Base-by-base conservation (phyloP, 2,113 vertebrate species). In the Halcyon malimbica region DNA sequence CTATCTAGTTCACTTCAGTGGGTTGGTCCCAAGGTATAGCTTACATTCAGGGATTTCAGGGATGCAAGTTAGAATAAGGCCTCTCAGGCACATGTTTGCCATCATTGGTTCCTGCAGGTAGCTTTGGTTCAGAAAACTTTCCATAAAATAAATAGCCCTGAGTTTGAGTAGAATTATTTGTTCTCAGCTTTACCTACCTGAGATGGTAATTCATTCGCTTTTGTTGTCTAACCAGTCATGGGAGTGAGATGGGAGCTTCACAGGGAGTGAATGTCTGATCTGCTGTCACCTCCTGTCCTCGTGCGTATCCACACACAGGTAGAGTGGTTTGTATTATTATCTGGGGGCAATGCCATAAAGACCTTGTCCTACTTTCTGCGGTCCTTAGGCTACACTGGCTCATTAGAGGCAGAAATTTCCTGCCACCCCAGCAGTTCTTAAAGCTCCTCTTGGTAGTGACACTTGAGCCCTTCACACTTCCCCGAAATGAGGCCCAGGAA, bases 301-400 rank as follows among this genome's bases (percentile, higher is more conserved):
- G 1, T 10, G 17, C 57, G 8, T 8, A 1, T 15, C 2, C 25
- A 18, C 7, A 50, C 16, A 19, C 0, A 2, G 42, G 16, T 37
- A 28, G 23, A 77, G 67, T 39, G 13, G 3, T 83, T 42, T 56
- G 25, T 23, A 13, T 57, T 21, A 16, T 68, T 76, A 1, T 33
- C 2, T 21, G 29, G 18, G 16, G 35, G 7, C 16, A 17, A 15
- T 41, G 29, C 12, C 28, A 39, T 56, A 14, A 77, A 37, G 31
- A 33, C 17, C 21, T 31, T 21, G 25, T 56, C 50, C 80, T 77
- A 14, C 46, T 31, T 67, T 70, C 7, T 44, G n/a, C 68, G 25
- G 8, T 65, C 13, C 25, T 33, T 41, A 15, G 37, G 16, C 76
- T 80, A 11, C 44, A 4, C 13, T 54, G 62, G 9, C 69, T 75